Conservation (phyloP, 2,797 vertebrate species). For the Moxostoma hubbsi region DNA sequence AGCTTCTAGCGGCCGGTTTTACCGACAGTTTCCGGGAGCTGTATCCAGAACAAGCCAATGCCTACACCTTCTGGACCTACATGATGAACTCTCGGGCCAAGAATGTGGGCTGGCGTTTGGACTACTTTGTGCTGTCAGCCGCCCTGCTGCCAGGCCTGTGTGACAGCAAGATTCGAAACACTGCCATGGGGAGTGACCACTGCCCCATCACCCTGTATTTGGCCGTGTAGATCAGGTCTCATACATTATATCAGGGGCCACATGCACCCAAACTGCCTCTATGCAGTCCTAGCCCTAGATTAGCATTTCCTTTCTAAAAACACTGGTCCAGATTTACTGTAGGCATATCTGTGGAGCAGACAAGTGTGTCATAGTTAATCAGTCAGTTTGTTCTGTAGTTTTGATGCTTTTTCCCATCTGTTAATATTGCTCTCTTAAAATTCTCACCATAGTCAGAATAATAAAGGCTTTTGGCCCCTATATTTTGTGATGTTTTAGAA, state of each 20-base stretch:
- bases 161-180: conserved; percentile 89
- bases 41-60: conserved; percentile 80
- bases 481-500: conserved; percentile 4
- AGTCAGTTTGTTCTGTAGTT: neutral
- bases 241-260: neutral
- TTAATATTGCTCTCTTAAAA: neutral
- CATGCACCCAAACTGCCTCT: neutral
- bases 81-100: conserved; percentile 90
- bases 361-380: neutral
- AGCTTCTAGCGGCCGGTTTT: conserved; percentile 82
- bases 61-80: conserved; percentile 95
- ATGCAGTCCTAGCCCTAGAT: conserved; percentile 20
- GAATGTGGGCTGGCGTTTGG: conserved; percentile 91
- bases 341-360: neutral
- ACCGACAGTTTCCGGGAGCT: conserved; percentile 89
- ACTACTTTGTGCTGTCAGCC: conserved; percentile 88
- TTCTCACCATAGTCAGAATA: neutral
- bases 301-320: conserved; percentile 24
- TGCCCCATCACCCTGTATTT: conserved; percentile 89
- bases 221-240: conserved; percentile 69
- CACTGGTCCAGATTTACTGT: neutral
- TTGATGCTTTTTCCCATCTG: neutral
- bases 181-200: conserved; percentile 88
- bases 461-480: neutral
- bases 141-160: conserved; percentile 82